Conservation (phyloP, 2,888 invertebrate species). For the Papilio elwesi region DNA sequence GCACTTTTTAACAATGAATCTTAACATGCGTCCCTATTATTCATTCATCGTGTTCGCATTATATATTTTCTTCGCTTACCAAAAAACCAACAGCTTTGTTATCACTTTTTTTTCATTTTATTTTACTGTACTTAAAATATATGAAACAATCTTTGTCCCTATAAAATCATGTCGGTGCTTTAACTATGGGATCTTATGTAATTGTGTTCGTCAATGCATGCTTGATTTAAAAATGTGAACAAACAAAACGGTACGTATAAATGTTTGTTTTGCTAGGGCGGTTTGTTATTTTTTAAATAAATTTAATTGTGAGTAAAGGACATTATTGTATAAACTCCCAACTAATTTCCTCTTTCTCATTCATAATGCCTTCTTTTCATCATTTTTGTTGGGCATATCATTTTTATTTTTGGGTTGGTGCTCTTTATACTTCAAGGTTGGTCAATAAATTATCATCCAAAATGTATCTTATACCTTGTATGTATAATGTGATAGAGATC, state of each 20-base stretch:
- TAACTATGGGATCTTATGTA: too few species aligned
- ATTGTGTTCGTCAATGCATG: too few species aligned
- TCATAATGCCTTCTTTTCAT: neutral
- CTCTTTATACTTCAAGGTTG: too few species aligned
- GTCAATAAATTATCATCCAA: too few species aligned
- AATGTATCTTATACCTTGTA: neutral
- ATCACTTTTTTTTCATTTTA: neutral
- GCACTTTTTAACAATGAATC: neutral
- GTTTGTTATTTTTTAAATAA: neutral
- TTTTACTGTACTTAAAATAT: too few species aligned
- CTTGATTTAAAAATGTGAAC: too few species aligned
- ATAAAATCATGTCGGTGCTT: too few species aligned
- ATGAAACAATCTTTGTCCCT: too few species aligned
- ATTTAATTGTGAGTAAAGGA: neutral
- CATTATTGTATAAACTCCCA: neutral
- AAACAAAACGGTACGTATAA: too few species aligned
- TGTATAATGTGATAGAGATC: neutral
- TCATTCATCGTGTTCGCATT: neutral
- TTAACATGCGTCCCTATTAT: neutral
- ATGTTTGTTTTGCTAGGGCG: neutral
- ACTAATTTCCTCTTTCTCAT: neutral
- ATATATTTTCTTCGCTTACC: constrained; percentile 2
- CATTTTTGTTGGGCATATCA: too few species aligned
- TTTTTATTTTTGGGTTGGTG: too few species aligned
- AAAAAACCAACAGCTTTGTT: neutral